phyloP scores from a whole-genome alignment of 2,797 vertebrate species.

The Borostomias antarcticus region DNA sequence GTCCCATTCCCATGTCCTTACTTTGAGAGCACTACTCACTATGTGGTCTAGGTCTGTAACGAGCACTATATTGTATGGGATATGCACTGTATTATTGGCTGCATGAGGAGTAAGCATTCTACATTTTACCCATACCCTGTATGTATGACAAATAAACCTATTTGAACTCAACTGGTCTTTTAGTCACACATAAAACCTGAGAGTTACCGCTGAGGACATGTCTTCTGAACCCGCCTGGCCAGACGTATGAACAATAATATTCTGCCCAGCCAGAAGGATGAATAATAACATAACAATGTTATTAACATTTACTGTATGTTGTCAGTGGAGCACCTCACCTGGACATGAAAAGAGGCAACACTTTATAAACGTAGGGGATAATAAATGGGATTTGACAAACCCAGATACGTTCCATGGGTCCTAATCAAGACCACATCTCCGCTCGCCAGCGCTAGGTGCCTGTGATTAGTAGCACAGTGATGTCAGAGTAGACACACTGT shows the following conservation, averaged over 20 bases:
- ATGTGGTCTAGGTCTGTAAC: too few relatives aligned
- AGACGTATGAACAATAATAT: too few relatives aligned
- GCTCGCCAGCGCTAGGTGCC: conserved; percentile 32
- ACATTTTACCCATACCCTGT: too few relatives aligned
- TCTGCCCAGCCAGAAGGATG: too few relatives aligned
- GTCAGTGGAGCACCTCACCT: conserved; percentile 15
- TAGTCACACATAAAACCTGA: background rate
- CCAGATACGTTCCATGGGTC: conserved; percentile 41
- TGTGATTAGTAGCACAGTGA: conserved; percentile 63
- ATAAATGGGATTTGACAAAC: conserved; percentile 38
- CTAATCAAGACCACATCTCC: conserved; percentile 36
- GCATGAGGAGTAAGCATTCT: too few relatives aligned
- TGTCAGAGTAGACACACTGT: conserved; percentile 58
- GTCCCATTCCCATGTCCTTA: conserved; percentile 23
- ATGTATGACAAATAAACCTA: too few relatives aligned
- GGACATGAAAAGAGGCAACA: conserved; percentile 27
- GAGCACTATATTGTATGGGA: too few relatives aligned
- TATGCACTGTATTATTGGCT: too few relatives aligned
- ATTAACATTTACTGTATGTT: conserved; percentile 25
- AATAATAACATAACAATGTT: too few relatives aligned
- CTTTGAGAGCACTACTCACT: too few relatives aligned
- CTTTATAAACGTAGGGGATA: background rate
- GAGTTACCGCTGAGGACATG: background rate
- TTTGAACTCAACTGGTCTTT: too few relatives aligned
- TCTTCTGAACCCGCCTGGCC: background rate